A percentile compares a stretch with the other conserved stretches of the same genome.
phyloP scores from a whole-genome alignment of 2,797 vertebrate genomes.

The Cichlasoma orientale region DNA sequence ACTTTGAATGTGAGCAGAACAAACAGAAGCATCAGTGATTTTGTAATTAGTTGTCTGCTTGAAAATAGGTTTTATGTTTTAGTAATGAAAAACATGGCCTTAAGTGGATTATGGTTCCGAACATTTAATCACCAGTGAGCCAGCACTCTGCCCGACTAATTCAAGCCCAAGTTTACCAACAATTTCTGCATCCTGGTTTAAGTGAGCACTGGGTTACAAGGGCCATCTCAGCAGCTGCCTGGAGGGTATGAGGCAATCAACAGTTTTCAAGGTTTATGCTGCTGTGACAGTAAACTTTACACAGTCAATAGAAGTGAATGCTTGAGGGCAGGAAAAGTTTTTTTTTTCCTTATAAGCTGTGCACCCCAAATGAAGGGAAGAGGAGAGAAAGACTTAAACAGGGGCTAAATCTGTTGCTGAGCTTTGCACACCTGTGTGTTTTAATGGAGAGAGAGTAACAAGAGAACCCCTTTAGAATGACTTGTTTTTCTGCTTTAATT shows the following conservation, averaged over 20 bases:
- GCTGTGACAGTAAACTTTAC: constrained; percentile 11
- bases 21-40: not conserved
- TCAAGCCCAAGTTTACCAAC: not conserved
- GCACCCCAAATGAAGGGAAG: not conserved
- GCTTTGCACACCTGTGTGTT: not conserved
- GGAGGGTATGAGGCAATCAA: constrained; percentile 11
- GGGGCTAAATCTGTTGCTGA: not conserved
- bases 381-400: not conserved
- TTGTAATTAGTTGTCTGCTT: constrained; percentile 1
- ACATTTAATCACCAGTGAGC: constrained; percentile 28
- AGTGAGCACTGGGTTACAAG: not conserved
- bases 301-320: constrained; percentile 16
- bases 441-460: not conserved
- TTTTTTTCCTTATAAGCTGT: constrained; percentile 3
- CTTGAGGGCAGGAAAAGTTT: constrained; percentile 11
- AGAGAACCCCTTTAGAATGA: not conserved
- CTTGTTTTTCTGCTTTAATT: not conserved
- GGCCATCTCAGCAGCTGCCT: constrained; percentile 5
- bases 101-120: constrained; percentile 11
- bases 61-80: constrained; percentile 6
- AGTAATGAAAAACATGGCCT: constrained; percentile 19
- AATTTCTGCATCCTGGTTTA: constrained; percentile 20
- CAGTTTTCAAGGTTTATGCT: constrained; percentile 27
- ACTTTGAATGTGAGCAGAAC: not conserved
- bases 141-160: not conserved